Evolutionary conservation across 2,113 vertebrate genomes (phyloP).

Genomic region (Dasyurus viverrinus): DNA sequence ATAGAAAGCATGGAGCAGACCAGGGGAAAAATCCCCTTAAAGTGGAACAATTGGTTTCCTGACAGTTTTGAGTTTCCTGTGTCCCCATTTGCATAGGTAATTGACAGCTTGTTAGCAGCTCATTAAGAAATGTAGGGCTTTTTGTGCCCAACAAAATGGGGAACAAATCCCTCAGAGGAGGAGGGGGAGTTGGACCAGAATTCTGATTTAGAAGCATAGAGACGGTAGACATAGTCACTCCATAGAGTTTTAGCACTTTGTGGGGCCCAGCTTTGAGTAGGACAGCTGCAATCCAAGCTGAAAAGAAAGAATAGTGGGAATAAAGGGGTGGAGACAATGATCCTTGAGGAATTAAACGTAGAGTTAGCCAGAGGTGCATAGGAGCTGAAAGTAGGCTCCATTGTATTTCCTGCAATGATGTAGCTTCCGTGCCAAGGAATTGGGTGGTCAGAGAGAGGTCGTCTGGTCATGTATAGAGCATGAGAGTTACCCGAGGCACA

Average conservation of each 20-base stretch:
- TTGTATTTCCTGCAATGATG: neutral
- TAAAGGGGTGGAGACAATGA: neutral
- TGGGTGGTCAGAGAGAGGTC: neutral
- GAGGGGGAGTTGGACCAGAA: conserved; percentile 41
- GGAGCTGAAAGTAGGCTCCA: neutral
- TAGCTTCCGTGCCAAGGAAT: neutral
- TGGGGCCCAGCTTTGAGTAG: neutral
- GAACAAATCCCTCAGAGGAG: conserved; percentile 49
- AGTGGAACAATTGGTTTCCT: conserved; percentile 44
- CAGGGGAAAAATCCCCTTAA: conserved; percentile 16
- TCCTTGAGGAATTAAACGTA: neutral
- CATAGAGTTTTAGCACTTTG: neutral
- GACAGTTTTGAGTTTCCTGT: conserved; percentile 40
- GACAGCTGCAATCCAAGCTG: fast-evolving
- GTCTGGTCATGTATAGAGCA: neutral
- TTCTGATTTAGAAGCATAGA: conserved; percentile 49
- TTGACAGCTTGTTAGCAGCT: conserved; percentile 68
- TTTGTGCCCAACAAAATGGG: conserved; percentile 63
- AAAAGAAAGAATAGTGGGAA: neutral
- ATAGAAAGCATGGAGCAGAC: neutral
- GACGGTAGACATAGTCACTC: neutral
- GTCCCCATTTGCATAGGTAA: conserved; percentile 67
- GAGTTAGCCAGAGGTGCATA: neutral
- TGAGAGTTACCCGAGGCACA: neutral
- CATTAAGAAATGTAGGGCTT: conserved; percentile 72